Base-by-base conservation (phyloP, 2,113 vertebrate genomes). In the Mustelus asterias region DNA sequence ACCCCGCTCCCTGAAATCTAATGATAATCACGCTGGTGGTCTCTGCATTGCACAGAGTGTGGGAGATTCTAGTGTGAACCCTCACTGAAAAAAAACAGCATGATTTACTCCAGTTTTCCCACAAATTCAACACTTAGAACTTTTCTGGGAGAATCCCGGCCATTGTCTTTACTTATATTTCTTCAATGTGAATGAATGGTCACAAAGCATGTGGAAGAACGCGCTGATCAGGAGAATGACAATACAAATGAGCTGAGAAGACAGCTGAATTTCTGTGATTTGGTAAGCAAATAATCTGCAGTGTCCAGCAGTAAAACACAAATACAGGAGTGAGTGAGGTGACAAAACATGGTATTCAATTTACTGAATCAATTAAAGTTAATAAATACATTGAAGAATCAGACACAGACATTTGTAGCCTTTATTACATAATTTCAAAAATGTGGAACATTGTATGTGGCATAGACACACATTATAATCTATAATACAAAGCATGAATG, bases 401-500 rank as follows among this genome's bases (percentile, higher is more conserved):
- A 65, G 6, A 93, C 63, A 16, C 33, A 90, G n/a, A 60, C 4
- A 90, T n/a, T 90, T 90, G 26, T 60, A 93, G n/a, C 33, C n/a
- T 93, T 93, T 67, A 93, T 67, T 89, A 58, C 58, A 29, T 22
- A 65, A 41, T 83, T 93, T 65, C n/a, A n/a, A 65, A 76, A 93
- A 93, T 65, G 60, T 37, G 89, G 60, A 65, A n/a, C 16, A 29
- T 89, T 48, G 41, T 48, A 18, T 86, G 20, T 29, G 10, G 85
- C 48, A 90, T 16, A 14, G 54, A 18, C 58, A 65, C 16, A 93
- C 65, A 63, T 90, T 60, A 29, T 8, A 92, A 33, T 92, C n/a
- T n/a, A 90, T 90, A 90, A n/a, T 90, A 90, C 4, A 90, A 90
- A 90, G 33, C 58, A 60, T 16, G 63, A n/a, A 90, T 18, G 13